Evolutionary conservation across 2,888 invertebrate genomes (phyloP).

Genomic region (Poecilobothrus nobilitatus): DNA sequence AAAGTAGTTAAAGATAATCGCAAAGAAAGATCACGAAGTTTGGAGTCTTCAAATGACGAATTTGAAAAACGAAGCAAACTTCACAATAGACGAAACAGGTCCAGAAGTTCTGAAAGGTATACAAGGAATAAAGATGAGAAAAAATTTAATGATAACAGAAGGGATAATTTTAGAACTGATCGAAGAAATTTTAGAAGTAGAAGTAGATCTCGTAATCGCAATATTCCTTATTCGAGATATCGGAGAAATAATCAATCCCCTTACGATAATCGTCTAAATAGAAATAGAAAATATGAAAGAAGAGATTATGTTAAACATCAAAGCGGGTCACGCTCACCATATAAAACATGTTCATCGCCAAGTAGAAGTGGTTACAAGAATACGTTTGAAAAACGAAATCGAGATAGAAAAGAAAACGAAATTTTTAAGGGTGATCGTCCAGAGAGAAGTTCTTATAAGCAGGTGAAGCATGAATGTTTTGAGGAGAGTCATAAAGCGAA

Average conservation of each 20-base stretch:
- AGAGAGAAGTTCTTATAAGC: no score
- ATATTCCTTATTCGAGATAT: not conserved
- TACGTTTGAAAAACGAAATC: no score
- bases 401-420: no score
- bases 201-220: not conserved
- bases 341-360: no score
- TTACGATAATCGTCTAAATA: no score
- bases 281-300: not conserved
- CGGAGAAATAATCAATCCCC: no score
- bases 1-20: conserved; percentile 23
- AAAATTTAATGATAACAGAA: not conserved
- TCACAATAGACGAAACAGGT: not conserved
- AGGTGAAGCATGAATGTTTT: no score
- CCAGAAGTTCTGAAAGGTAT: not conserved
- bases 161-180: not conserved
- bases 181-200: not conserved
- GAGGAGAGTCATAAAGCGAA: no score
- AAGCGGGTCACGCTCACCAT: not conserved
- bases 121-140: not conserved
- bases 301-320: not conserved
- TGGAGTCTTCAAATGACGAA: not conserved
- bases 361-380: no score
- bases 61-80: not conserved
- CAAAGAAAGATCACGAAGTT: conserved; percentile 21
- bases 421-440: no score